Percentiles rank a stretch among this genome's conserved stretches.
Conservation (phyloP, 2,797 vertebrate genomes). For the Sebastes diaconus region DNA sequence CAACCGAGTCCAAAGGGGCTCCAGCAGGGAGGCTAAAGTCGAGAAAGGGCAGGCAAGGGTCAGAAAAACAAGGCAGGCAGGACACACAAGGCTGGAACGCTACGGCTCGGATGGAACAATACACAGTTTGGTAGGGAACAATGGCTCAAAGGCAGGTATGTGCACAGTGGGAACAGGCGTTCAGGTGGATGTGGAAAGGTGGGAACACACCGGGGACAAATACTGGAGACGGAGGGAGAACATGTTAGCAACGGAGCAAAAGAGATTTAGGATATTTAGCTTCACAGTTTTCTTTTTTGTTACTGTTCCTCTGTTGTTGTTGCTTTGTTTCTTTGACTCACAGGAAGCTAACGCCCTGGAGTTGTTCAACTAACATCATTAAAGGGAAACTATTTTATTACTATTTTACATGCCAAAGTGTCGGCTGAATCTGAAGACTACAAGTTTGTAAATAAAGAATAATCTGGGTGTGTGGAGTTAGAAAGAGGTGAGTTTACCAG, state of each 20-base stretch:
- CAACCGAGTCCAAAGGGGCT: background rate
- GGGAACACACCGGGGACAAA: background rate
- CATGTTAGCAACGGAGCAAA: background rate
- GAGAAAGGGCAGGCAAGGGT: background rate
- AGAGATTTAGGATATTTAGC: background rate
- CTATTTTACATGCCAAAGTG: background rate
- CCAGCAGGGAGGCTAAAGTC: background rate
- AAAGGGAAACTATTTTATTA: background rate
- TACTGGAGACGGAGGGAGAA: background rate
- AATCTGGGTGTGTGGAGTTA: background rate
- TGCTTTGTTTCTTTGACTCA: background rate
- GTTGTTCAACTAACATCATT: background rate
- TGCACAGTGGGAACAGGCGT: background rate
- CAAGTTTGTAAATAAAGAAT: background rate
- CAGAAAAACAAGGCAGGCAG: background rate
- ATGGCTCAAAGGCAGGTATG: constrained; percentile 1
- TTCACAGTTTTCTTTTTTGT: background rate
- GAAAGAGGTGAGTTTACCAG: background rate
- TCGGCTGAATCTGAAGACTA: background rate
- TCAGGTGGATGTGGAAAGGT: constrained; percentile 4
- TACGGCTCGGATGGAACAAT: background rate
- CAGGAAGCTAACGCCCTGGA: background rate
- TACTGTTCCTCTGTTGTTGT: background rate
- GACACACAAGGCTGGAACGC: background rate
- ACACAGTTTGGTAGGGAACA: background rate